Percentiles rank a stretch among this genome's conserved stretches.
Conservation (phyloP, 2,113 vertebrate species). For the Pipra filicauda region DNA sequence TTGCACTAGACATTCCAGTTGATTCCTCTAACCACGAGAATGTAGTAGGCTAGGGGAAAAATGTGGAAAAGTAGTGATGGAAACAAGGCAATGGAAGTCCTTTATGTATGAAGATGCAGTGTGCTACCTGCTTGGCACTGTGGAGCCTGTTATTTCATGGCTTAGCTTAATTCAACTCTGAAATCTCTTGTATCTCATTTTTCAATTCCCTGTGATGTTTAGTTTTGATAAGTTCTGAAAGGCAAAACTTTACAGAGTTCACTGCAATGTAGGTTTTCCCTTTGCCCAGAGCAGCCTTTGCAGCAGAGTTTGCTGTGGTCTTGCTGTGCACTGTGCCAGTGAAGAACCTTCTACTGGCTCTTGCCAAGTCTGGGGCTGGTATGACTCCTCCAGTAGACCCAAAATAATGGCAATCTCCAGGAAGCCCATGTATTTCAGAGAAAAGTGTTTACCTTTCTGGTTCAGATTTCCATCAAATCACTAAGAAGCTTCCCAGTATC, state of each 20-base stretch:
- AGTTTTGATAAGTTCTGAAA: neutral
- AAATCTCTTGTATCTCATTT: neutral
- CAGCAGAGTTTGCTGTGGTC: neutral
- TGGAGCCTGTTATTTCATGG: neutral
- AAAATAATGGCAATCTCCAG: neutral
- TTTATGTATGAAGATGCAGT: neutral
- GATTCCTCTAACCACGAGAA: neutral
- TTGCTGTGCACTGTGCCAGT: neutral
- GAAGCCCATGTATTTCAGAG: neutral
- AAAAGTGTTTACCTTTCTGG: neutral
- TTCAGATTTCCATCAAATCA: neutral
- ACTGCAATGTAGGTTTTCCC: neutral
- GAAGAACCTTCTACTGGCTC: neutral
- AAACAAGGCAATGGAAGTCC: neutral
- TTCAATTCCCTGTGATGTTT: neutral
- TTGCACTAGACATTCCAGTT: neutral
- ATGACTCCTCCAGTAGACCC: neutral
- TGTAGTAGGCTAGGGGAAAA: neutral
- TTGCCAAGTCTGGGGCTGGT: accelerated
- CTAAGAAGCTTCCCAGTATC: neutral
- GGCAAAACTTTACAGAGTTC: neutral
- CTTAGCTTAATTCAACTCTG: neutral
- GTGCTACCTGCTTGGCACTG: neutral
- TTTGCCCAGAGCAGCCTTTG: neutral
- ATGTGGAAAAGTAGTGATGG: neutral